Base-by-base conservation (phyloP, 92 coral and sea anemone genomes). In the Diadumene lineata region DNA sequence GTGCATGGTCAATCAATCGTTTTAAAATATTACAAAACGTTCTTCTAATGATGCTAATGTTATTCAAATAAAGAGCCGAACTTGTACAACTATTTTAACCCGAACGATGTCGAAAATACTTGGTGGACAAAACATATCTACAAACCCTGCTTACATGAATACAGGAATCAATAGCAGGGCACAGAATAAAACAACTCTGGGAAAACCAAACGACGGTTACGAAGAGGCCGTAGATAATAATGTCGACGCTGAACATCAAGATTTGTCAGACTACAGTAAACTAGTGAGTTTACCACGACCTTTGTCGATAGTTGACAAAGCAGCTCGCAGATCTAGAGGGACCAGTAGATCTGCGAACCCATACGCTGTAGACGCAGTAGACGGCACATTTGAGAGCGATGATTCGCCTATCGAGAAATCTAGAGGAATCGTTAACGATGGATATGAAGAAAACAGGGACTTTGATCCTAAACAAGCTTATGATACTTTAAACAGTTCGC, bases 1-100 rank as follows among this genome's bases (percentile, higher is more conserved):
- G 18, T 72, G 77, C 77, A 72, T 72, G 77, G 53, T 2, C 66
- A 72, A 66, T 72, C 77, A 72, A 56, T 56, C 77, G 77, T 72
- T 2, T 1, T 18, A 56, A n/a, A n/a, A n/a, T n/a, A n/a, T n/a
- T 57, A 34, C 46, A 18, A 19, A 25, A 31, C 38, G 27, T 70
- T 13, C 6, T 38, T 13, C 13, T 4, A 6, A 38, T 38, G 13
- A n/a, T n/a, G n/a, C n/a, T n/a, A 38, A 38, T 38, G 48, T 38
- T 38, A 38, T 38, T 38, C 58, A 9, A 2, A 53, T 53, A 53
- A 13, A 53, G 58, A 53, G 3, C 58, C 58, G 6, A 4, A 13
- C 48, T 38, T 38, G 48, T 38, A 53, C 58, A 26, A 22, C 31
- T 58, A 58, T 26, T 58, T 1, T 30, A 15, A 9, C 4, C 60